Base-by-base conservation (phyloP, 2,888 invertebrate species). In the Nebria salina region DNA sequence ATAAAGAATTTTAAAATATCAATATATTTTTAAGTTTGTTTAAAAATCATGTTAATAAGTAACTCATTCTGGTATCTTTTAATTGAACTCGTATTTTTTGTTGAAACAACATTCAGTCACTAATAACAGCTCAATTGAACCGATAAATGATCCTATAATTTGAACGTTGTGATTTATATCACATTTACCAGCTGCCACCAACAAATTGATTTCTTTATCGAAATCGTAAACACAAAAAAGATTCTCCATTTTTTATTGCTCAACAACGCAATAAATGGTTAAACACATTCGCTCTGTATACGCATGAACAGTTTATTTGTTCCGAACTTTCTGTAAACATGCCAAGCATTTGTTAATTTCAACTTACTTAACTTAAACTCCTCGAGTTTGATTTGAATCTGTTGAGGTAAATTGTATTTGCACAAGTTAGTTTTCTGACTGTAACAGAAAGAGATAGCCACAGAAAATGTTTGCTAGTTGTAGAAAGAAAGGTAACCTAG, bases 321-420 rank as follows among this genome's bases (percentile, higher is more conserved):
- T 43, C 74, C n/a, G 75, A 80, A 80, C 65, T 80, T 80, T 80
- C 75, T 75, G 75, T 70, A 80, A 70, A 65, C 79, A 80, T 70
- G 80, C 75, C 75, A 80, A 72, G 80, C 80, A 80, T 80, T 80
- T 80, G 80, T 80, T 80, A 80, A 80, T 80, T 80, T 80, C 80
- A 80, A 80, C 80, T 80, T 70, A 75, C 80, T 80, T 80, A 80
- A 80, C 80, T 41, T 68, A 75, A 75, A 80, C 80, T 42, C 79
- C 25, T 34, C 25, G 75, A 80, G 65, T 80, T 80, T 80, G 80
- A 80, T 80, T 80, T 80, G 75, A 80, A 80, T 80, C 68, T 75
- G 75, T 65, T 54, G 80, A 80, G 80, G 80, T 80, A 75, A 80
- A 80, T 80, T 80, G 80, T 72, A 25, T 68, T 54, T 54, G 26